Conservation (phyloP, 2,797 vertebrate genomes). For the Protosalanx chinensis region DNA sequence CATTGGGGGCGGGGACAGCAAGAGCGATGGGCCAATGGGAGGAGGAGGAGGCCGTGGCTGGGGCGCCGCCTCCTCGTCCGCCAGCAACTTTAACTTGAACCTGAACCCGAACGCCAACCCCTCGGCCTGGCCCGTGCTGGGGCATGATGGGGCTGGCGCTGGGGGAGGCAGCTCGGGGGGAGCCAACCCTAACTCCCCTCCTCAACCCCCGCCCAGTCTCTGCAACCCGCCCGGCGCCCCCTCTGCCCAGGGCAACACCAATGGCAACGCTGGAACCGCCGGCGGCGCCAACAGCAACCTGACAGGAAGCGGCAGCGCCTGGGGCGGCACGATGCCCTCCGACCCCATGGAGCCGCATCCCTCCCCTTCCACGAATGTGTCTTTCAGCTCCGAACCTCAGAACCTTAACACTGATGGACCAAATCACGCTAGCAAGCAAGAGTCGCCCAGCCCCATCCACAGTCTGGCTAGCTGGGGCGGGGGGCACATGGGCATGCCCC, state of each 20-base stretch:
- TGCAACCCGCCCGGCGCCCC: constrained; percentile 64
- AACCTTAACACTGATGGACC: constrained; percentile 99
- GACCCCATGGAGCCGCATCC: constrained; percentile 76
- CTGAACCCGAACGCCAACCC: constrained; percentile 93
- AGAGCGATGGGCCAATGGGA: constrained; percentile 82
- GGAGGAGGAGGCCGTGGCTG: constrained; percentile 47
- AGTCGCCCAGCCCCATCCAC: constrained; percentile 77
- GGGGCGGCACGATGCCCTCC: constrained; percentile 84
- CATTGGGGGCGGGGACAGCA: constrained; percentile 75
- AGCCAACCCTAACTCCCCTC: constrained; percentile 77
- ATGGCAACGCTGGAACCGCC: constrained; percentile 21
- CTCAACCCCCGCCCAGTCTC: constrained; percentile 58
- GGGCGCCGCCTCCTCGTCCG: constrained; percentile 70
- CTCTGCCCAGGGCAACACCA: constrained; percentile 66
- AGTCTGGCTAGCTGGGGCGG: constrained; percentile 88
- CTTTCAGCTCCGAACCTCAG: constrained; percentile 98
- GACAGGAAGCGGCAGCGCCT: constrained; percentile 76
- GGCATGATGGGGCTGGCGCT: constrained; percentile 86
- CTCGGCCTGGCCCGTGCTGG: constrained; percentile 85
- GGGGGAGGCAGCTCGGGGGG: constrained; percentile 84
- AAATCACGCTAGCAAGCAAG: constrained; percentile 83
- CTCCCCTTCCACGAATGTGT: constrained; percentile 92
- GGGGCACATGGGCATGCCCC: constrained; percentile 47
- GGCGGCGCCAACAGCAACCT: constrained; percentile 25
- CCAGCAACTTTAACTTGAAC: constrained; percentile 87